phyloP scores from a whole-genome alignment of 2,797 vertebrate species.

The Podarcis lilfordi region DNA sequence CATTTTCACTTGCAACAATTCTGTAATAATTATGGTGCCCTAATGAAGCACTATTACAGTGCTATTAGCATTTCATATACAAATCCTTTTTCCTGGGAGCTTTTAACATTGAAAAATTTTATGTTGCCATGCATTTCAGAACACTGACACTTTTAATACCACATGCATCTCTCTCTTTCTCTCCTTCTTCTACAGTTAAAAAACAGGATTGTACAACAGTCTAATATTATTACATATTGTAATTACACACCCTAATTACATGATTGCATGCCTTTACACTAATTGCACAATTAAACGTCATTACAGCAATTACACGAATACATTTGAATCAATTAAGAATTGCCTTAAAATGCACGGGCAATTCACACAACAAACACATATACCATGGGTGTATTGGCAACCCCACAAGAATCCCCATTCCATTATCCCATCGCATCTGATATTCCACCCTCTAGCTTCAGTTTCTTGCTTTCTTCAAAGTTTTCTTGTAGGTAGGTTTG shows the following conservation, averaged over 20 bases:
- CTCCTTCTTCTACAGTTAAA: slow-evolving; percentile 41
- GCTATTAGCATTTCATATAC: slow-evolving; percentile 1
- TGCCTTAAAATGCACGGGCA: slow-evolving; percentile 48
- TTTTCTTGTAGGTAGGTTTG: neutral
- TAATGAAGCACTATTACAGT: slow-evolving; percentile 1
- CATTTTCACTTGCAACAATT: neutral
- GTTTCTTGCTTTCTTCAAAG: neutral
- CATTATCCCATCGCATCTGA: neutral
- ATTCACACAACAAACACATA: neutral
- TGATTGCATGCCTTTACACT: slow-evolving; percentile 71
- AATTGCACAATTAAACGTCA: slow-evolving; percentile 71
- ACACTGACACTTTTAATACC: slow-evolving; percentile 14
- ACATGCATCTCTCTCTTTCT: neutral
- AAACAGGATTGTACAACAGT: slow-evolving; percentile 44
- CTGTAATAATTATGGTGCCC: neutral
- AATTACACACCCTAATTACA: slow-evolving; percentile 68
- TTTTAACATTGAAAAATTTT: slow-evolving; percentile 11
- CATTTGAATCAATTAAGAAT: slow-evolving; percentile 70
- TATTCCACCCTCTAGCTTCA: neutral
- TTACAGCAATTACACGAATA: slow-evolving; percentile 61
- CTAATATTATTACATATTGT: slow-evolving; percentile 70
- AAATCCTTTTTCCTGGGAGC: neutral
- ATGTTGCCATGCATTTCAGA: neutral
- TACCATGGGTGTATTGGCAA: neutral
- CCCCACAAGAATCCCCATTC: neutral